phyloP scores from a whole-genome alignment of 2,888 invertebrate genomes.

The Tachystola acroxantha region DNA sequence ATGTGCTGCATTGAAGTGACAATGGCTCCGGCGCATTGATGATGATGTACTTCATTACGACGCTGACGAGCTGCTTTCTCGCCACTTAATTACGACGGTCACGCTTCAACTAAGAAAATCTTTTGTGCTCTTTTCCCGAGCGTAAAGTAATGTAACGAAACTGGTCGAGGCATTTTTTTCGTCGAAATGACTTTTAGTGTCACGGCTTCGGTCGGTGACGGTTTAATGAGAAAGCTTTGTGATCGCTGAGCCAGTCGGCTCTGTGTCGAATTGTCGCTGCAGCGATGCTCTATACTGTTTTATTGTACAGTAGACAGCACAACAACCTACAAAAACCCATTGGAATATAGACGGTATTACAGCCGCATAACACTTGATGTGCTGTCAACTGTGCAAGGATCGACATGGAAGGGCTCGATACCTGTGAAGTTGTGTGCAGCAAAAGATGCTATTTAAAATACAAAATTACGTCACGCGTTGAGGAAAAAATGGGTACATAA shows the following conservation, averaged over 20 bases:
- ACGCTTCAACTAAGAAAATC: conserved; percentile 73
- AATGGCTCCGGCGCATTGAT: conserved; percentile 10
- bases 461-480: no score
- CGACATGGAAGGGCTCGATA: conserved; percentile 26
- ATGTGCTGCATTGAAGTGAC: conserved; percentile 5
- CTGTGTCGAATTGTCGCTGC: conserved; percentile 69
- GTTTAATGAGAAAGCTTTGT: conserved; percentile 76
- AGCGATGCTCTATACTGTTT: conserved; percentile 47
- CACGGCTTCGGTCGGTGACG: conserved; percentile 66
- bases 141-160: conserved; percentile 70
- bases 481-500: no score
- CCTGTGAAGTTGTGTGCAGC: conserved; percentile 5
- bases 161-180: conserved; percentile 57
- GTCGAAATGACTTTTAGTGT: conserved; percentile 70
- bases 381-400: no score
- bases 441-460: no score
- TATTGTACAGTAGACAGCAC: no score
- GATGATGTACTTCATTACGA: conserved; percentile 12
- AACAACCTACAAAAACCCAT: no score
- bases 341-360: no score
- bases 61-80: conserved; percentile 16
- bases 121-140: conserved; percentile 71
- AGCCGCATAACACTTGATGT: no score
- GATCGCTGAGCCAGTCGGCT: conserved; percentile 57
- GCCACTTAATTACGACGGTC: conserved; percentile 73